These are phyloP conservation scores for Rhinichthys osculus DNA, from an alignment of 2,797 vertebrate genomes.

Conservation along the genomic window DNA sequence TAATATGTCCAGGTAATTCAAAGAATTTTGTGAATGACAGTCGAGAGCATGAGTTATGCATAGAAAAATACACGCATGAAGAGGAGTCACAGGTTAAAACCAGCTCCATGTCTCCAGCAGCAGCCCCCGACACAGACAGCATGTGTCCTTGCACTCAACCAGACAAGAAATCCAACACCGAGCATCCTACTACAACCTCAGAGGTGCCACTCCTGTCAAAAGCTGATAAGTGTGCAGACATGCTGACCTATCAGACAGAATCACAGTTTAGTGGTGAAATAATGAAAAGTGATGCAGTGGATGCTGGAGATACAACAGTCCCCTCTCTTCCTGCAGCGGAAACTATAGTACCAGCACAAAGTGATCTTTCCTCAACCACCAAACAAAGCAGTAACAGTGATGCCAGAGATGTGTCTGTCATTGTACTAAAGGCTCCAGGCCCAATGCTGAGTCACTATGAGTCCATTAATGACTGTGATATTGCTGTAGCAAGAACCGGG, in stretches of 20 bases:
- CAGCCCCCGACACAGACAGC: constrained; percentile 45
- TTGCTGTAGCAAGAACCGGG: constrained; percentile 62
- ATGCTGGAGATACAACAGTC: constrained; percentile 27
- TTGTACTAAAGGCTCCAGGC: constrained; percentile 67
- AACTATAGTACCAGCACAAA: constrained; percentile 56
- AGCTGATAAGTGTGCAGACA: constrained; percentile 38
- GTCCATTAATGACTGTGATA: constrained; percentile 70
- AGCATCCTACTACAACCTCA: constrained; percentile 49
- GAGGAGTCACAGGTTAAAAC: constrained; percentile 10
- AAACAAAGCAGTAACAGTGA: constrained; percentile 45
- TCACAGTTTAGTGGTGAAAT: constrained; percentile 40
- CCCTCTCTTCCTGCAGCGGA: constrained; percentile 47
- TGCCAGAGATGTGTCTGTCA: constrained; percentile 51
- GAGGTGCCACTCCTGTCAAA: constrained; percentile 52
- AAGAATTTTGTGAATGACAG: constrained; percentile 30
- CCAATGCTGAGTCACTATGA: constrained; percentile 79
- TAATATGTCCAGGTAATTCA: constrained; percentile 47
- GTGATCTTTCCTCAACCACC: constrained; percentile 45
- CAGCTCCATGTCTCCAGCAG: constrained; percentile 40
- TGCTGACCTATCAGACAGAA: constrained; percentile 57
- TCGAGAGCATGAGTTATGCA: constrained; percentile 46
- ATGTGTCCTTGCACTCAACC: constrained; percentile 45
- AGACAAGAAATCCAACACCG: constrained; percentile 37
- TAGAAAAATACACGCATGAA: constrained; percentile 15
- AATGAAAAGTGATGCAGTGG: constrained; percentile 22